phyloP scores from a whole-genome alignment of 2,113 vertebrate genomes.

The Nycticebus coucang region DNA sequence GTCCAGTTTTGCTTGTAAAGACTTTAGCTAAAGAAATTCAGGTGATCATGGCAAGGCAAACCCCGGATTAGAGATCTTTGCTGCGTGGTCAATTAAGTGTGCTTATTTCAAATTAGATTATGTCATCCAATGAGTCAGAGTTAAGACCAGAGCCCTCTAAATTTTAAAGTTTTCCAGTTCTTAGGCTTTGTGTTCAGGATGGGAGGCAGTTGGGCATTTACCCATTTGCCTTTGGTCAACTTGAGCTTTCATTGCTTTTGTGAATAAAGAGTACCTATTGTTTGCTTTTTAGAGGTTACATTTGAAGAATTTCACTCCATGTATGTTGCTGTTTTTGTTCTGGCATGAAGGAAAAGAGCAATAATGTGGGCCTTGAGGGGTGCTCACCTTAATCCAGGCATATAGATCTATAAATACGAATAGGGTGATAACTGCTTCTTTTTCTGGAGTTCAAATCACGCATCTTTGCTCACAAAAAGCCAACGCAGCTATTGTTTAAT shows the following conservation, averaged over 20 bases:
- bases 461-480: constrained; percentile 71
- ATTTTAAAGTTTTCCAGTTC: neutral
- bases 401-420: neutral
- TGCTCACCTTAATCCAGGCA: neutral
- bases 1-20: neutral
- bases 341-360: neutral
- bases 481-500: constrained; percentile 81
- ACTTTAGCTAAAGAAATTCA: neutral
- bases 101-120: neutral
- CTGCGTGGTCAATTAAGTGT: neutral
- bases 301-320: neutral
- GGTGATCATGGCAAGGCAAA: neutral
- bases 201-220: neutral
- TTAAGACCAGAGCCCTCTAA: neutral
- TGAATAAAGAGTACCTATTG: neutral
- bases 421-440: constrained; percentile 34
- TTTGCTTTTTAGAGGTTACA: neutral
- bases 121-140: neutral
- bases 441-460: constrained; percentile 65
- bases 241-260: neutral
- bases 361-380: accelerated
- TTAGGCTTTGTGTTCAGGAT: neutral
- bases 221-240: neutral
- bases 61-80: neutral
- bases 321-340: neutral